A percentile compares a stretch with the other conserved stretches of the same genome.
These are phyloP conservation scores for Caenorhabditis brenneri DNA, from an alignment of 1,140 invertebrate species.

Conservation along the genomic window DNA sequence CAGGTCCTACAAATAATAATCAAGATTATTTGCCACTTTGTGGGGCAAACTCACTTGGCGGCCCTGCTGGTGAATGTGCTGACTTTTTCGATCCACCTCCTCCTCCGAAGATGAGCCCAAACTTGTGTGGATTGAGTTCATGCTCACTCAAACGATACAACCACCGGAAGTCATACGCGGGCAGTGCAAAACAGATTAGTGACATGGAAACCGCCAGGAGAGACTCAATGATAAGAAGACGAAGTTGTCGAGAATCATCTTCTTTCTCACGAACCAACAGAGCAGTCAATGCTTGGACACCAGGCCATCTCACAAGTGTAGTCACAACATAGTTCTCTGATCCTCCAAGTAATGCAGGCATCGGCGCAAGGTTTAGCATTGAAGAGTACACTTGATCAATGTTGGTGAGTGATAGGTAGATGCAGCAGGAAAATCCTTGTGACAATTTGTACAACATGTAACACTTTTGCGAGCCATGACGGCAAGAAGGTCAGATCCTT, in stretches of 20 bases:
- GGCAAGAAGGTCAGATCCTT: constrained; percentile 62
- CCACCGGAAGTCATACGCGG: constrained; percentile 89
- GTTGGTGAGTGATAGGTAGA: constrained; percentile 97
- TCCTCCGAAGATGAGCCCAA: constrained; percentile 89
- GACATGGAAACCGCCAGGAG: constrained; percentile 87
- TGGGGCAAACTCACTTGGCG: constrained; percentile 58
- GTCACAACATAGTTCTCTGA: constrained; percentile 74
- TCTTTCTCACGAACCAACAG: constrained; percentile 79
- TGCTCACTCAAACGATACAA: constrained; percentile 86
- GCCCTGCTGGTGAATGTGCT: constrained; percentile 51
- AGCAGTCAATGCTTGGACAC: constrained; percentile 80
- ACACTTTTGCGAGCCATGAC: constrained; percentile 58
- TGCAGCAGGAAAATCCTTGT: constrained; percentile 92
- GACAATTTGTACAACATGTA: constrained; percentile 83
- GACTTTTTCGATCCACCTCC: constrained; percentile 84
- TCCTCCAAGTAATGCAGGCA: background rate
- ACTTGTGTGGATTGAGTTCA: constrained; percentile 81
- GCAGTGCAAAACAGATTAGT: constrained; percentile 86
- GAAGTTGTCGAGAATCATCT: constrained; percentile 90
- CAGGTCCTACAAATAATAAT: background rate
- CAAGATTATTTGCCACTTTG: background rate
- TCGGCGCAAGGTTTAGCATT: background rate
- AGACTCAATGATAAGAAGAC: constrained; percentile 87
- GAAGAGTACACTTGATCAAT: constrained; percentile 76
- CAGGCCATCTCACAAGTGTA: constrained; percentile 78